A percentile compares a stretch with the other conserved stretches of the same genome.
Conservation (phyloP, 2,888 invertebrate species). For the Antheraea assamensis region DNA sequence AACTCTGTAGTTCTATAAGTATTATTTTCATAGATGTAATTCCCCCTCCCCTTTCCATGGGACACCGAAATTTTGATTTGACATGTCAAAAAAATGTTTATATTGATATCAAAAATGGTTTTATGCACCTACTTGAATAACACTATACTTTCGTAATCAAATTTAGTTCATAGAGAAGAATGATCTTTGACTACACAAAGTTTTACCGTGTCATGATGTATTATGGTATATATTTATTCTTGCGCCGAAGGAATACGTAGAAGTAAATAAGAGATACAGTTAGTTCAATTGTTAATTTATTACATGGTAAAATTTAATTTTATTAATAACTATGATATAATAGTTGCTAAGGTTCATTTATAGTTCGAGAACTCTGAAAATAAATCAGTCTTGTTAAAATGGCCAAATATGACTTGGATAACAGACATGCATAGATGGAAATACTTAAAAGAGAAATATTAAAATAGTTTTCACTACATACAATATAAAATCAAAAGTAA, state of each 20-base stretch:
- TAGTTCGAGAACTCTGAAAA: slow-evolving; percentile 74
- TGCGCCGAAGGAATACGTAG: slow-evolving; percentile 17
- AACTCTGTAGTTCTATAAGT: too few species aligned
- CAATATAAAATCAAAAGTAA: slow-evolving; percentile 53
- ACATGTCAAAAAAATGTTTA: too few species aligned
- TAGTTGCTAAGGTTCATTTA: slow-evolving; percentile 78
- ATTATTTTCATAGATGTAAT: too few species aligned
- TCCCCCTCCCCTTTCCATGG: too few species aligned
- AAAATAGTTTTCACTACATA: slow-evolving; percentile 55
- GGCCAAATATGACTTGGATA: slow-evolving; percentile 72
- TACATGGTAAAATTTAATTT: slow-evolving; percentile 78
- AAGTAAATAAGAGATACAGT: slow-evolving; percentile 33
- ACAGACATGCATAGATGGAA: slow-evolving; percentile 62
- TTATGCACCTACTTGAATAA: too few species aligned
- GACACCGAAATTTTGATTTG: too few species aligned
- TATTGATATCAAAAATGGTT: too few species aligned
- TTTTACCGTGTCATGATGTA: neutral
- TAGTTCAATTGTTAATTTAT: slow-evolving; percentile 78
- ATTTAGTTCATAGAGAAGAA: too few species aligned
- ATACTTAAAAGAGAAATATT: slow-evolving; percentile 50
- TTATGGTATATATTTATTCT: slow-evolving; percentile 6
- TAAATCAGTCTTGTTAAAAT: slow-evolving; percentile 83
- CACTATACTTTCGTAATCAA: too few species aligned
- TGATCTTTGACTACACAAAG: too few species aligned
- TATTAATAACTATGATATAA: slow-evolving; percentile 76